Evolutionary conservation across 2,113 vertebrate genomes (phyloP).

Genomic region (Elephantulus edwardii): DNA sequence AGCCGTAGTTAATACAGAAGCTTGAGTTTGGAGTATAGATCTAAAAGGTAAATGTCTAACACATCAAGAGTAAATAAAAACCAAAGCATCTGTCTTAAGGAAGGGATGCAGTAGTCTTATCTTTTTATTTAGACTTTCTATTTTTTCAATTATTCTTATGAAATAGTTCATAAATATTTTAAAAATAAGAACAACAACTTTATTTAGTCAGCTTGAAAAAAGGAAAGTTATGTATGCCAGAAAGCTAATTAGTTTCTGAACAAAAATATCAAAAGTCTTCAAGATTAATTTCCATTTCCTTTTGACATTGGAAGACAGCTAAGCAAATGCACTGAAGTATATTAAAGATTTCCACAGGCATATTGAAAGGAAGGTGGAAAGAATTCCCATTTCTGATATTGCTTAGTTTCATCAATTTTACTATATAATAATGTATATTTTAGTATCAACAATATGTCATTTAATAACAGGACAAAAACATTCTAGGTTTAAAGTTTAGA

Average conservation of each 20-base stretch:
- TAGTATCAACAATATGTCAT: not conserved
- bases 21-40: not conserved
- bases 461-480: not conserved
- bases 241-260: not conserved
- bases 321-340: not conserved
- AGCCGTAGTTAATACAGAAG: not conserved
- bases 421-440: no score
- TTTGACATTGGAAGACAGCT: not conserved
- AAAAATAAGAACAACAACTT: not conserved
- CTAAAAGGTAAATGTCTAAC: not conserved
- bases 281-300: not conserved
- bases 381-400: not conserved
- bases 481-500: not conserved
- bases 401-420: not conserved
- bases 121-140: not conserved
- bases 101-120: not conserved
- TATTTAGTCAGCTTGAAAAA: not conserved
- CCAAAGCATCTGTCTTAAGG: not conserved
- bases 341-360: not conserved
- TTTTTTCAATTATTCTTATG: conserved; percentile 5
- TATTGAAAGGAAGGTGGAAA: not conserved
- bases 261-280: not conserved
- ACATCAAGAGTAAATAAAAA: not conserved
- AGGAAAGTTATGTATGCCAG: not conserved
- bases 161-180: not conserved